phyloP scores from a whole-genome alignment of 2,888 invertebrate genomes.

The Drosophila algonquin region DNA sequence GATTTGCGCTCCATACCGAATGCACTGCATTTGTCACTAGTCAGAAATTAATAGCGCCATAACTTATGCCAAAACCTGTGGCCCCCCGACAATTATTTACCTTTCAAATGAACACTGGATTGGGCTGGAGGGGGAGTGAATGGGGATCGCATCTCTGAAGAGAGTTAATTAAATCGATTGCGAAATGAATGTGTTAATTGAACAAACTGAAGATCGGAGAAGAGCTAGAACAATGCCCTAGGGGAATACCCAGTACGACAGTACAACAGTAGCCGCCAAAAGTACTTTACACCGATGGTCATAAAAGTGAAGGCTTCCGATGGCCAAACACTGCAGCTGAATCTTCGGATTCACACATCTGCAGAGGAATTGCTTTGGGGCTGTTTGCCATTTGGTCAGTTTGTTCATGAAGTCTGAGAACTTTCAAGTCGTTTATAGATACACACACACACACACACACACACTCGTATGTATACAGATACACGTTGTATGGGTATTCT shows the following conservation, averaged over 20 bases:
- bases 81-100: constrained; percentile 13
- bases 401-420: constrained; percentile 38
- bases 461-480: neutral
- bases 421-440: constrained; percentile 37
- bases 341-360: constrained; percentile 41
- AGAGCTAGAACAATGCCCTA: constrained; percentile 43
- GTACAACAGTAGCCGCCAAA: constrained; percentile 20
- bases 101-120: constrained; percentile 14
- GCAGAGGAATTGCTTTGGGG: neutral
- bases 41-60: constrained; percentile 35
- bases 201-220: constrained; percentile 24
- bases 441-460: constrained; percentile 13
- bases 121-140: neutral
- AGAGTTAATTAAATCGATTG: constrained; percentile 52
- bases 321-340: constrained; percentile 36
- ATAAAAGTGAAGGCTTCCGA: constrained; percentile 64
- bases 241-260: constrained; percentile 42
- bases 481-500: neutral
- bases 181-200: constrained; percentile 60
- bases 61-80: constrained; percentile 38
- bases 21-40: constrained; percentile 31
- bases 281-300: constrained; percentile 2
- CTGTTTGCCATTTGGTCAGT: constrained; percentile 50
- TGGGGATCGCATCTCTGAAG: constrained; percentile 1
- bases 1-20: constrained; percentile 27